These are phyloP conservation scores for Cyaniris semiargus DNA, from an alignment of 2,888 invertebrate genomes.

Conservation along the genomic window DNA sequence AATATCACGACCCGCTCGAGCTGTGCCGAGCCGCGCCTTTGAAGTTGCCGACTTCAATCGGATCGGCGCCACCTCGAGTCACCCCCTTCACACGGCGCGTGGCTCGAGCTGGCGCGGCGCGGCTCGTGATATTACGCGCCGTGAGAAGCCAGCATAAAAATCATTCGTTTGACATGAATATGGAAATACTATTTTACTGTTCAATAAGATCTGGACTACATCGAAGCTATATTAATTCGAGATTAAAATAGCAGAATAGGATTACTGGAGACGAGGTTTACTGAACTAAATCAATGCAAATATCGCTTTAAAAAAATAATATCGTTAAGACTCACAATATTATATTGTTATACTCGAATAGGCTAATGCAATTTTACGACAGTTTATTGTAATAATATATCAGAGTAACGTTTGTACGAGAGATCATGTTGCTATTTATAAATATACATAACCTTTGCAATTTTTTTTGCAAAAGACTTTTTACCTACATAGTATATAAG, in stretches of 20 bases:
- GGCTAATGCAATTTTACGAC: conserved; percentile 13
- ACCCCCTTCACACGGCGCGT: no score
- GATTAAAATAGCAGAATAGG: not conserved
- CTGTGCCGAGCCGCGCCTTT: no score
- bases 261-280: not conserved
- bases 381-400: not conserved
- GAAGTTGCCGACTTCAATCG: no score
- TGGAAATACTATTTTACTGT: no score
- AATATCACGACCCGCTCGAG: no score
- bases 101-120: no score
- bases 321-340: conserved; percentile 33
- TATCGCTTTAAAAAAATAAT: conserved; percentile 36
- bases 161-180: no score
- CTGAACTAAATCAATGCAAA: conserved; percentile 35
- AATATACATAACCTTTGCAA: not conserved
- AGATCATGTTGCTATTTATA: no score
- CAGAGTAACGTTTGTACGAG: not conserved
- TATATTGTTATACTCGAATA: conserved; percentile 38
- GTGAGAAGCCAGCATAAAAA: no score
- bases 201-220: not conserved
- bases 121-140: no score
- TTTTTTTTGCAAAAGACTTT: not conserved
- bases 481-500: not conserved
- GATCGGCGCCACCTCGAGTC: no score
- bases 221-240: not conserved